phyloP scores from a whole-genome alignment of 2,113 vertebrate genomes.

The Sula dactylatra region DNA sequence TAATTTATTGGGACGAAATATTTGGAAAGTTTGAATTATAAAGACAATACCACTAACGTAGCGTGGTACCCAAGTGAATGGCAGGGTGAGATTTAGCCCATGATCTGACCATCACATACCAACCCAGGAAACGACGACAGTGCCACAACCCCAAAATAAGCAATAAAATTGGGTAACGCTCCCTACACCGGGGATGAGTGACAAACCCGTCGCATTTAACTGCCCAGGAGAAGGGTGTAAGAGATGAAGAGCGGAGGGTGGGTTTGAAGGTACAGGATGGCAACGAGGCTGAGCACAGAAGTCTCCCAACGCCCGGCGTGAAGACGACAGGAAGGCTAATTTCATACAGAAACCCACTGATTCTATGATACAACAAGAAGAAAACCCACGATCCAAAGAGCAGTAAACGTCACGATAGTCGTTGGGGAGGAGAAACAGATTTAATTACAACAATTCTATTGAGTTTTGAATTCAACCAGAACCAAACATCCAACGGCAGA shows the following conservation, averaged over 20 bases:
- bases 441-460: too few species aligned
- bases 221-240: too few species aligned
- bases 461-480: background rate
- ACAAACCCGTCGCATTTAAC: background rate
- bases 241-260: background rate
- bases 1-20: background rate
- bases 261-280: background rate
- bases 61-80: background rate
- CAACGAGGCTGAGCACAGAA: background rate
- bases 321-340: background rate
- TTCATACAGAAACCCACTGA: too few species aligned
- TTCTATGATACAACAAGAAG: background rate
- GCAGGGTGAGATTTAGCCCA: background rate
- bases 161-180: background rate
- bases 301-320: background rate
- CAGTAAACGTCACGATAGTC: fast-evolving
- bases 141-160: background rate
- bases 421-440: background rate
- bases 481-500: background rate
- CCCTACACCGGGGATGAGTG: fast-evolving
- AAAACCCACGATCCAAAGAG: background rate
- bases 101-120: background rate
- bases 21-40: background rate
- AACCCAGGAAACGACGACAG: too few species aligned
- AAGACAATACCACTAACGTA: too few species aligned